Base-by-base conservation (phyloP, 1,140 invertebrate species). In the Aphaenogaster floridana region DNA sequence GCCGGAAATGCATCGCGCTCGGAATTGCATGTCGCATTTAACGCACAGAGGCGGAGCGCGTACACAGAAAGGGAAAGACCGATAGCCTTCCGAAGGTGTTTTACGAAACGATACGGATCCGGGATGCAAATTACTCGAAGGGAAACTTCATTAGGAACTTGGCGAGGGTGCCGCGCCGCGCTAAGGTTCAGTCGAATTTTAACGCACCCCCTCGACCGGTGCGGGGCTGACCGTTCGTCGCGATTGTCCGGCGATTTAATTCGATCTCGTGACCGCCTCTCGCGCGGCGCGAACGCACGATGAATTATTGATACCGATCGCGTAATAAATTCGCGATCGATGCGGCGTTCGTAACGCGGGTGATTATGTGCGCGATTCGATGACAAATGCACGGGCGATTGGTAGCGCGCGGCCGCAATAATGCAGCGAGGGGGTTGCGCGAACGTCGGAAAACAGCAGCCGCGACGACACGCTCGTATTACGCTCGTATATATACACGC, bases 301-400 rank as follows among this genome's bases (percentile, higher is more conserved):
- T 74, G 42, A 72, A 83, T 83, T 83, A 74, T 83, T 83, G 68
- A 83, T 61, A 72, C 69, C 68, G 42, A 48, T 72, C 42, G 42
- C 66, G 42, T 48, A 74, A 83, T 36, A 72, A 74, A 74, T 83
- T 72, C 9, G 52, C 42, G 42, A 83, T 72, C 50, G 52, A 36
- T 72, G 4, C 36, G 0, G 13, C 50, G 11, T 45, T 61, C n/a
- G 21, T 74, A 36, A 39, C 21, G 50, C 50, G 4, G 39, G 6
- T 21, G 54, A 83, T 80, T 68, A 39, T 54, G 15, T 11, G n/a
- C 78, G n/a, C n/a, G 36, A 80, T 54, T 80, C 17, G n/a, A 66
- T 42, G 45, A 52, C n/a, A 68, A 69, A n/a, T 83, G 54, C 9
- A 72, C 15, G 17, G 39, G 15, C 42, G 28, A 66, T n/a, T 39